phyloP scores from a whole-genome alignment of 2,888 invertebrate species.

The Parnassius apollo region DNA sequence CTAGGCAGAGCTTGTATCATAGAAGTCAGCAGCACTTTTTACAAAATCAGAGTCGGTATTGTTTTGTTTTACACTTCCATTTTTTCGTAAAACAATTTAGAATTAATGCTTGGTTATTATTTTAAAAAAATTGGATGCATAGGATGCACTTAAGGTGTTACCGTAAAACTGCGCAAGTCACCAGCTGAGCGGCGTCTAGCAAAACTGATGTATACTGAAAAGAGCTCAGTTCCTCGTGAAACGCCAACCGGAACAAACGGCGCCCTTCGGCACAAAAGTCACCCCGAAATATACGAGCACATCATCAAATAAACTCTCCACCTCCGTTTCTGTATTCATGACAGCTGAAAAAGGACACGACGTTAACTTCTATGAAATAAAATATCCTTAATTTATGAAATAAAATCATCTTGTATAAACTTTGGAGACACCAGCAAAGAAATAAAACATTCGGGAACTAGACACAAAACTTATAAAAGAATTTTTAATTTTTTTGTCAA shows the following conservation, averaged over 20 bases:
- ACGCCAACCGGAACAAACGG: slow-evolving; percentile 10
- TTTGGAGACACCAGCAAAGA: neutral
- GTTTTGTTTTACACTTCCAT: no score
- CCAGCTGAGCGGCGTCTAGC: slow-evolving; percentile 32
- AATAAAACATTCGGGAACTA: neutral
- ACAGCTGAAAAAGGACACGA: neutral
- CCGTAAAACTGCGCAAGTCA: slow-evolving; percentile 42
- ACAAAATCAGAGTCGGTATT: no score
- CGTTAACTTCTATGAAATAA: neutral
- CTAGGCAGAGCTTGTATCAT: no score
- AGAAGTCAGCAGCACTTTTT: no score
- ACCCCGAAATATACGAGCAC: neutral
- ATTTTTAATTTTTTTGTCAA: neutral
- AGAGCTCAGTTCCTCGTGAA: slow-evolving; percentile 17
- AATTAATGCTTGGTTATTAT: no score
- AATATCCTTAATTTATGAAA: no score
- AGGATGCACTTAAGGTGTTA: slow-evolving; percentile 12
- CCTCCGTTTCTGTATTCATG: neutral
- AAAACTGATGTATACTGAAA: neutral
- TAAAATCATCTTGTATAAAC: neutral
- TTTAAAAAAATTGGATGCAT: no score
- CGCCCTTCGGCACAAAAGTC: neutral
- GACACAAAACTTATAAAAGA: no score
- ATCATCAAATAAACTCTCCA: slow-evolving; percentile 1
- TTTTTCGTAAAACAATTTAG: no score